Conservation (phyloP, 2,888 invertebrate species). For the Zygogramma bicolorata region DNA sequence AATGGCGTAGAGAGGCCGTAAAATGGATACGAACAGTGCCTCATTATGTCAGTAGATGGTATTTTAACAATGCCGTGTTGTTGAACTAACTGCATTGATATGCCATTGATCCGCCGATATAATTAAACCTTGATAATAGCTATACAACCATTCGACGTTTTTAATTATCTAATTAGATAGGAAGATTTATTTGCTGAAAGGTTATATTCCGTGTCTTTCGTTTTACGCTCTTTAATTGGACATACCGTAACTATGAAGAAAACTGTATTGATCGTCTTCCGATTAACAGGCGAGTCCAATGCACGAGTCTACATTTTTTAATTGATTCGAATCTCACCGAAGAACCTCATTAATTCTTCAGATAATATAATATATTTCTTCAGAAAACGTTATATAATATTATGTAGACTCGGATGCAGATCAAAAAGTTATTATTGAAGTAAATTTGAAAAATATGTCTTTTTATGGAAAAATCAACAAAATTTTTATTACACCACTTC, state of each 20-base stretch:
- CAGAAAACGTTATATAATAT: no score
- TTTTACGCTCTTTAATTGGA: constrained; percentile 20
- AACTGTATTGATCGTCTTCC: background rate
- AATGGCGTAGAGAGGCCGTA: constrained; percentile 63
- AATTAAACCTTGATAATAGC: constrained; percentile 46
- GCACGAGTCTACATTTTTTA: background rate
- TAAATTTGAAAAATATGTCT: no score
- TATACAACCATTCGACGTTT: constrained; percentile 42
- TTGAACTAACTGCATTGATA: constrained; percentile 58
- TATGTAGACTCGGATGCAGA: no score
- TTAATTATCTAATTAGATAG: constrained; percentile 47
- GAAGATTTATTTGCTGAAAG: constrained; percentile 31
- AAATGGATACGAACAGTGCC: constrained; percentile 62
- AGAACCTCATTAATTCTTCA: background rate
- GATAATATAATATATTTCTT: no score
- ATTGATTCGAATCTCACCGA: background rate
- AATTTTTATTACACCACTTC: no score
- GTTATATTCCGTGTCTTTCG: constrained; percentile 12
- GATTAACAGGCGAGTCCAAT: background rate
- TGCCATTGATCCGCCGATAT: constrained; percentile 58
- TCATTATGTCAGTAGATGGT: constrained; percentile 63
- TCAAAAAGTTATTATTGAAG: no score
- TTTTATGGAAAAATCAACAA: no score
- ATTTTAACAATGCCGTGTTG: constrained; percentile 63
- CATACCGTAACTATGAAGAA: constrained; percentile 6